A percentile compares a stretch with the other conserved stretches of the same genome.
phyloP scores from a whole-genome alignment of 2,888 invertebrate genomes.

The Melanargia galathea region DNA sequence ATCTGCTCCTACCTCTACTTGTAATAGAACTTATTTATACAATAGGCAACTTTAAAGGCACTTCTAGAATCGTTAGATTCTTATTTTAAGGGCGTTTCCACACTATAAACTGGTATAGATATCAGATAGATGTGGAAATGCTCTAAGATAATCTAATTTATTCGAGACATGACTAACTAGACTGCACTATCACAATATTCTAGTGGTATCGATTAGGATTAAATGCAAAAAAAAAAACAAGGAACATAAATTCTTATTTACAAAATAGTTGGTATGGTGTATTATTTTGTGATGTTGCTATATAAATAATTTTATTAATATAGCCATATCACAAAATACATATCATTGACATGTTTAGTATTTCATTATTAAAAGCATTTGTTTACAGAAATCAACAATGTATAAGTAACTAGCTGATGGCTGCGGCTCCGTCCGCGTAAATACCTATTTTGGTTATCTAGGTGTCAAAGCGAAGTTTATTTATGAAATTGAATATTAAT shows the following conservation, averaged over 20 bases:
- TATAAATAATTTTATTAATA: neutral
- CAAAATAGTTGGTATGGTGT: neutral
- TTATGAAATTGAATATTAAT: no score
- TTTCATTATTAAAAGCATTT: no score
- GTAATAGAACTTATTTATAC: no score
- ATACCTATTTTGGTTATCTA: no score
- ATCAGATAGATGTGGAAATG: no score
- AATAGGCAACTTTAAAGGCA: slow-evolving; percentile 1
- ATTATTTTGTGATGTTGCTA: neutral
- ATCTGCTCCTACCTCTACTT: no score
- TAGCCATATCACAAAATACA: neutral
- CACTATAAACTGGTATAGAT: neutral
- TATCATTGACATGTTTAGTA: neutral
- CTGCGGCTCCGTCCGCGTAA: no score
- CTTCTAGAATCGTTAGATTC: neutral
- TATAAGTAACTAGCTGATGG: no score
- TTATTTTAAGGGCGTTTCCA: neutral
- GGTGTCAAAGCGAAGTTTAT: no score
- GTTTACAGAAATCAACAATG: no score
- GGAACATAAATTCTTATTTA: slow-evolving; percentile 15
- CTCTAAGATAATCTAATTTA: slow-evolving; percentile 2
- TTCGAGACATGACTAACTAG: neutral
- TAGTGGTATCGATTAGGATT: neutral
- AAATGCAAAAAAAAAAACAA: slow-evolving; percentile 8
- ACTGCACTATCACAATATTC: neutral